phyloP scores from a whole-genome alignment of 2,888 invertebrate genomes.

The Chrysodeixis includens region DNA sequence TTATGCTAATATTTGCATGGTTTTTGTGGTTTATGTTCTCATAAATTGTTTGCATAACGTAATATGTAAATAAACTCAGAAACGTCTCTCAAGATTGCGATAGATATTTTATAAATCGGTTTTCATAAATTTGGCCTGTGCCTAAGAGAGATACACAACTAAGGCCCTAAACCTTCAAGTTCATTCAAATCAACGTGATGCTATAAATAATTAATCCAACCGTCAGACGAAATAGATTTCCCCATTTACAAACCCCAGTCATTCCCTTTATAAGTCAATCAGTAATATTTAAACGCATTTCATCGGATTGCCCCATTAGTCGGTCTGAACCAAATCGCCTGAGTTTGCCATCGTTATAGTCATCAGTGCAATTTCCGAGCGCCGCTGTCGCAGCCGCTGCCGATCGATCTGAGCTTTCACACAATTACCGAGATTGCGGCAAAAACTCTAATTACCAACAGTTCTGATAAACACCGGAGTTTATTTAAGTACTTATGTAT shows the following conservation, averaged over 20 bases:
- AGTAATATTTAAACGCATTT: no score
- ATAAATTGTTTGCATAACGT: not conserved
- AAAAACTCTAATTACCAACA: not conserved
- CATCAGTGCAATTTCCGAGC: not conserved
- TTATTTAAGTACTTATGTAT: not conserved
- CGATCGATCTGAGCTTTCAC: slow-evolving; percentile 15
- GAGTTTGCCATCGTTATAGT: not conserved
- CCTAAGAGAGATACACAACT: no score
- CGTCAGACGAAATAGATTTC: no score
- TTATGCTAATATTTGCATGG: not conserved
- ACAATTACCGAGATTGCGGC: not conserved
- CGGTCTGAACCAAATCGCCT: not conserved
- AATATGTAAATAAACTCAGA: not conserved
- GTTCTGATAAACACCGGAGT: not conserved
- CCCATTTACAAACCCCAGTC: no score
- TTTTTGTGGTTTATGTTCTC: not conserved
- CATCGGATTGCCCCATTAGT: not conserved
- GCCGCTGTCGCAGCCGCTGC: not conserved
- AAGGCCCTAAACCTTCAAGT: no score
- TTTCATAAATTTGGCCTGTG: no score
- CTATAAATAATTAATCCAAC: no score
- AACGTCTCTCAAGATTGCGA: no score
- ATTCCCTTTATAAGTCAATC: no score
- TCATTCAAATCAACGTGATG: no score
- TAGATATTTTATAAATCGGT: no score